Evolutionary conservation across 2,113 vertebrate species (phyloP), one percentile per base, ranked within the genome.

Genomic region (Tiliqua scincoides): DNA sequence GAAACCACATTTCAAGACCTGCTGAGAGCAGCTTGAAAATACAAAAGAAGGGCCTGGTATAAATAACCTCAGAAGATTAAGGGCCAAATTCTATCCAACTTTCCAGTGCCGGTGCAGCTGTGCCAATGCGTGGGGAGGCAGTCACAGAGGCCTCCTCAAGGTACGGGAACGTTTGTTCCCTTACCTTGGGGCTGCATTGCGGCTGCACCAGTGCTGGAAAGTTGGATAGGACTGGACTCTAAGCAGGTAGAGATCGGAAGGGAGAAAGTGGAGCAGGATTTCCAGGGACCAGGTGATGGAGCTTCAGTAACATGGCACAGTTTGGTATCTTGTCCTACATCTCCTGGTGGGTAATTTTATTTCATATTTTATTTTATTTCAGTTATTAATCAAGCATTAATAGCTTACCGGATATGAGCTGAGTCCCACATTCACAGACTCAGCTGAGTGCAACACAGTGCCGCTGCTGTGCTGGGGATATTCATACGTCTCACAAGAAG

Each of bases 401-500:
- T 74, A 75, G 96, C 97, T 98, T 93, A 99, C 98, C 97, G 98
- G 93, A 92, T 98, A 98, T n/a, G 98, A 97, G 89, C 95, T 95
- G 93, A 98, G 96, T 5, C 98, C 97, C 0, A 98, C 97, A 1
- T 97, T 98, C 93, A 98, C 96, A 3, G 98, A 98, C 90, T 99
- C 98, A 0, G 97, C 93, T 0, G 98, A 98, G 82, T 97, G 98
- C 90, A 98, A 96, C 0, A 97, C 40, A 15, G 95, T 96, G 89
- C 96, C 88, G n/a, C 96, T 94, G 21, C 96, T 91, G 0, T 97
- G 97, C 79, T 97, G 97, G 1, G 99, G 98, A 89, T 98, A 97
- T 88, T 96, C 98, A 6, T 97, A 98, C 0, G 97, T 98, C 96
- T 99, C 98, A 30, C 99, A 99, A 54, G 99, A 99, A 72, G 98